Evolutionary conservation across 2,888 invertebrate genomes (phyloP).

Genomic region (Callinectes sapidus): DNA sequence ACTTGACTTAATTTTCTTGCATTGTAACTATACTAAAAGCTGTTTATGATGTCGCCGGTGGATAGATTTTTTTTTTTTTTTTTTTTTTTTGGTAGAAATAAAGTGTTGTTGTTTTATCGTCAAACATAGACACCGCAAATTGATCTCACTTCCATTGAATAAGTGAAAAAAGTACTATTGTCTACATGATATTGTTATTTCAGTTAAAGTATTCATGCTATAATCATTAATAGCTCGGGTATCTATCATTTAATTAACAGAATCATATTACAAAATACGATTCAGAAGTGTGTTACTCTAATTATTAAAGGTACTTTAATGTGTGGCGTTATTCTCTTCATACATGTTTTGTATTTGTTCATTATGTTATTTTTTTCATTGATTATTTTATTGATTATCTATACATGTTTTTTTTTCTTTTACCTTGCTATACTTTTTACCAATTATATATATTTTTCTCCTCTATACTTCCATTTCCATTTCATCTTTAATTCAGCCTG

Average conservation of each 20-base stretch:
- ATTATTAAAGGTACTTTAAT: neutral
- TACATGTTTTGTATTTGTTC: neutral
- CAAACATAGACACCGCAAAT: neutral
- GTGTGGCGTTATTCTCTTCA: neutral
- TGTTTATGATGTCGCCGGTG: neutral
- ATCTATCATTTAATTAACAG: neutral
- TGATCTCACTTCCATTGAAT: neutral
- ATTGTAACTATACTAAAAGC: neutral
- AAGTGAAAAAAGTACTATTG: neutral
- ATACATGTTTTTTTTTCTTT: neutral
- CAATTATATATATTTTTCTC: neutral
- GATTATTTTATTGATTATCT: neutral
- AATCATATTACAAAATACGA: neutral
- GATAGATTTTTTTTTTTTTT: neutral
- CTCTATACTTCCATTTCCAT: neutral
- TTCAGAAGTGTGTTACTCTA: neutral
- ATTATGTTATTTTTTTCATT: neutral
- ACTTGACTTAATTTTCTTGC: neutral
- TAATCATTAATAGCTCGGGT: neutral
- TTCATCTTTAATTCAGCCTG: neutral
- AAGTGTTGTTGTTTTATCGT: neutral
- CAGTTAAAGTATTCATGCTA: neutral
- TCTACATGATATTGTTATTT: neutral
- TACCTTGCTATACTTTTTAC: too few relatives aligned
- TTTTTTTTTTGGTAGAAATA: neutral